Evolutionary conservation across 2,888 invertebrate species (phyloP), one percentile per base, ranked within the genome.

Genomic region (Adelphocoris suturalis): DNA sequence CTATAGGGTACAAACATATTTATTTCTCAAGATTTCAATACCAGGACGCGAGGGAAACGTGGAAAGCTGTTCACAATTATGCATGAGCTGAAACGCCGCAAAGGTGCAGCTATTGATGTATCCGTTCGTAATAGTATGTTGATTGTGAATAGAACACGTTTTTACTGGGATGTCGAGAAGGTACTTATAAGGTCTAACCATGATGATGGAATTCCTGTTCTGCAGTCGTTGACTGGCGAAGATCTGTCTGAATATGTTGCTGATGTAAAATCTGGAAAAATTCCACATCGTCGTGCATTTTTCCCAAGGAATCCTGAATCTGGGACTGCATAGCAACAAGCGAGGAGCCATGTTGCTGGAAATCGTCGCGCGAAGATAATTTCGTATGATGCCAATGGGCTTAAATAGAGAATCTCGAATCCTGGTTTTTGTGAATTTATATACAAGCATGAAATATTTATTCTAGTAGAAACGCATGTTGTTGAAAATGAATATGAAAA

Each of bases 391-490:
- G 28, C 27, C 4, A 78, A 78, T n/a, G 78, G 78, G 13, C n/a
- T 28, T 2, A 78, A 28, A 11, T 3, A 52, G 13, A 52, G 16
- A 52, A 7, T 52, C 2, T 46, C 28, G 11, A 28, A 78, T 28
- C 9, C 13, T 5, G 14, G n/a, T 4, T 23, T 78, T 28, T 78
- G 1, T 0, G 3, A 28, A 1, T 78, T 78, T 28, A 28, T 28
- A 4, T 13, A n/a, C 27, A 12, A 78, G 16, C 13, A 5, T 28
- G 78, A 78, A 1, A 28, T 28, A 27, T 4, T 78, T 78, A n/a
- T 78, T 13, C n/a, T 78, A 12, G 3, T 78, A 1, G 78, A 78
- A 78, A 78, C 78, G 4, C 28, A 78, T 46, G 78, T 78, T 5
- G 11, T n/a, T 9, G n/a, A 46, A 4, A n/a, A 28, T 78, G 28